A percentile compares a stretch with the other conserved stretches of the same genome.
Evolutionary conservation across 2,888 invertebrate species (phyloP).

Genomic region (Anodontia alba): DNA sequence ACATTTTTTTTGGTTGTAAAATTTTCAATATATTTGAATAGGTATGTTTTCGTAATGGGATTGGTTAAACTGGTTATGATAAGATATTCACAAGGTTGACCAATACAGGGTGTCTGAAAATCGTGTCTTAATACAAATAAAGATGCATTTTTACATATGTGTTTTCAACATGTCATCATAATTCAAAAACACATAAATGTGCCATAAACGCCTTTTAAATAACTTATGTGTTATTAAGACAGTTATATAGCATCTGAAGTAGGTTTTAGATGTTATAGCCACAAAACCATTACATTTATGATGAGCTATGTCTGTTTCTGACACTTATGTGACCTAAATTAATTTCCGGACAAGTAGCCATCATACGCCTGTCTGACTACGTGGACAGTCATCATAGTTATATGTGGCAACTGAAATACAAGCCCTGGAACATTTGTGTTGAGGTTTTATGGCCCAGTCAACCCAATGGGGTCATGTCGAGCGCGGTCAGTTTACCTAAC

Average conservation of each 20-base stretch:
- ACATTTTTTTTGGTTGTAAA: too few species aligned
- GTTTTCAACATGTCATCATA: conserved; percentile 3
- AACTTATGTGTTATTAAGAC: neutral
- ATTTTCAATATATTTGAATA: too few species aligned
- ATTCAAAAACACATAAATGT: conserved; percentile 16
- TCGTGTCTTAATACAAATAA: neutral
- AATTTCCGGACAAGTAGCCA: conserved; percentile 1
- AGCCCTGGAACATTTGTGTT: too few species aligned
- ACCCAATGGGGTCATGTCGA: too few species aligned
- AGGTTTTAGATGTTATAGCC: neutral
- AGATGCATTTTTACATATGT: neutral
- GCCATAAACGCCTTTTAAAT: conserved; percentile 19
- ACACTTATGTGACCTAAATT: conserved; percentile 10
- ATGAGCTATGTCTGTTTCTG: neutral
- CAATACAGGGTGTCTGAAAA: too few species aligned
- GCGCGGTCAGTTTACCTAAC: too few species aligned
- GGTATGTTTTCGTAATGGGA: too few species aligned
- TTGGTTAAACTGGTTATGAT: too few species aligned
- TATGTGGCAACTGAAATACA: neutral
- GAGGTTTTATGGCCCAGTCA: too few species aligned
- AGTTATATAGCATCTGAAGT: neutral
- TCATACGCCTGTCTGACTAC: neutral
- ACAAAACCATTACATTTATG: conserved; percentile 11
- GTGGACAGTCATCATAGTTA: neutral
- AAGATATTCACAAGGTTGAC: too few species aligned